phyloP scores from a whole-genome alignment of 2,888 invertebrate species.

The Julus scandinavius region DNA sequence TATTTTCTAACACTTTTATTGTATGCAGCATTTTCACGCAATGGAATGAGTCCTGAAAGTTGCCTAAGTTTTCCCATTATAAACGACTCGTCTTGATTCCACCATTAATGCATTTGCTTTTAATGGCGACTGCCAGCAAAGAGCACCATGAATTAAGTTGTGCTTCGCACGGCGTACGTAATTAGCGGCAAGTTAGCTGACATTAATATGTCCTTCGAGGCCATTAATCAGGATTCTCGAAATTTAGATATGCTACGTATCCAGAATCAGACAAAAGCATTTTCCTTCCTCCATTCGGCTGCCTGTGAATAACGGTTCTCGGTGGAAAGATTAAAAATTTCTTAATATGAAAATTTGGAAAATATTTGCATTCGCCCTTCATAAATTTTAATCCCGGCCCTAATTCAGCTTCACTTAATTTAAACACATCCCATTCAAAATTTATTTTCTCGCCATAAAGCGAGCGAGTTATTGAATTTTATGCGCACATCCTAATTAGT shows the following conservation, averaged over 20 bases:
- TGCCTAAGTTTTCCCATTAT: not conserved
- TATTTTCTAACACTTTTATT: not conserved
- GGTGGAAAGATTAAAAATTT: constrained; percentile 35
- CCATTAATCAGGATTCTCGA: constrained; percentile 39
- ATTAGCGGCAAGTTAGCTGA: constrained; percentile 42
- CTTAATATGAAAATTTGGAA: constrained; percentile 28
- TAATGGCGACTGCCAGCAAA: constrained; percentile 31
- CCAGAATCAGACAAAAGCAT: constrained; percentile 19
- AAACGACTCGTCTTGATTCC: not conserved
- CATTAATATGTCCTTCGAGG: constrained; percentile 19
- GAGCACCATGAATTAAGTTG: constrained; percentile 15
- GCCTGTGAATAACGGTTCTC: not conserved
- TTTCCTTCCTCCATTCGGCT: not conserved
- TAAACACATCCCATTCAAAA: constrained; percentile 29
- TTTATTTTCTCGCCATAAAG: constrained; percentile 34
- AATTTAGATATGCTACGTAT: constrained; percentile 38
- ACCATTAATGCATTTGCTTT: constrained; percentile 7
- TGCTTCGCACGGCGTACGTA: constrained; percentile 11
- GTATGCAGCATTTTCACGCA: not conserved
- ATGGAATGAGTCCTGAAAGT: not conserved
- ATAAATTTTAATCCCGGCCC: not conserved
- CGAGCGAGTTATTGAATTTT: constrained; percentile 30
- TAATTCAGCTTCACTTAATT: constrained; percentile 28
- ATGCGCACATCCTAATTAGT: not conserved
- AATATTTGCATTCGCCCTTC: constrained; percentile 30